These are phyloP conservation scores for Stenotaenia linearis DNA, from an alignment of 2,888 invertebrate genomes.

Conservation along the genomic window DNA sequence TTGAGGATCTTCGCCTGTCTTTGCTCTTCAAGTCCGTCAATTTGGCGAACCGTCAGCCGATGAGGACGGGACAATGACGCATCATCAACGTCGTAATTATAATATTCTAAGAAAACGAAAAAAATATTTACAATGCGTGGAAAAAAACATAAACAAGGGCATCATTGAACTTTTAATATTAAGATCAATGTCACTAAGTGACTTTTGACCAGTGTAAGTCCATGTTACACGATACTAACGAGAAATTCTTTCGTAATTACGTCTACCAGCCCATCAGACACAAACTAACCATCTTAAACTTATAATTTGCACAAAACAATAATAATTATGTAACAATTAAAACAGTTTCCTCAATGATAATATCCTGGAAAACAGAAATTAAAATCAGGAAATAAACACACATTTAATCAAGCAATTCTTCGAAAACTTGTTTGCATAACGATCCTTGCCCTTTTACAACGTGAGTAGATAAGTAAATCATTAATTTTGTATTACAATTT, in stretches of 20 bases:
- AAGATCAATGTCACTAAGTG: no score
- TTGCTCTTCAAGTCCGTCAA: neutral
- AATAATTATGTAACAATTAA: neutral
- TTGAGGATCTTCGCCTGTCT: neutral
- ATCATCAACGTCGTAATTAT: neutral
- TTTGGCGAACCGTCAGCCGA: neutral
- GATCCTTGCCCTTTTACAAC: neutral
- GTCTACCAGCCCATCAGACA: no score
- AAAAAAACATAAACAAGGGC: no score
- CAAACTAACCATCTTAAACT: no score
- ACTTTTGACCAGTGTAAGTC: neutral
- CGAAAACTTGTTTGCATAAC: neutral
- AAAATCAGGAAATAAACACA: neutral
- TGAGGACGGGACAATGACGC: neutral
- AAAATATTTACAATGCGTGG: no score
- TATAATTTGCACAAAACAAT: no score
- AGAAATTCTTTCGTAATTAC: neutral
- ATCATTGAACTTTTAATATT: no score
- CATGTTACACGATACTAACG: neutral
- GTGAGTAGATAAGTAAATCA: neutral
- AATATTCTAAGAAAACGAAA: neutral
- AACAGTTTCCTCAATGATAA: neutral
- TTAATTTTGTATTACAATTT: neutral
- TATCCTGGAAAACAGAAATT: neutral
- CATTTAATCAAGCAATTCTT: neutral